These are phyloP conservation scores for Hephaestus fuliginosus DNA, from an alignment of 2,797 vertebrate genomes.

Conservation along the genomic window DNA sequence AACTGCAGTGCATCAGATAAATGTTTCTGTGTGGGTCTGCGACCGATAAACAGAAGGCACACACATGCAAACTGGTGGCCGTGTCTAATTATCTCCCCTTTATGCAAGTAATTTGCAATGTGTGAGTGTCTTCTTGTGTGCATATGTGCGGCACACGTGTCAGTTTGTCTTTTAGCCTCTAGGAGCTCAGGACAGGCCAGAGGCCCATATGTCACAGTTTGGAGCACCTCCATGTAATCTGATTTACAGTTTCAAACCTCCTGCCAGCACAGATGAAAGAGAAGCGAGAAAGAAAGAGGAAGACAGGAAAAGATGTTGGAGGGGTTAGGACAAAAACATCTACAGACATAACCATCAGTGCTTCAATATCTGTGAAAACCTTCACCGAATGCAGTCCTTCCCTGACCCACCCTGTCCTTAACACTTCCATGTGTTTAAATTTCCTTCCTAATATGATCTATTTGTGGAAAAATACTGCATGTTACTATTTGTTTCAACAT, in stretches of 20 bases:
- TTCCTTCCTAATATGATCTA: no score
- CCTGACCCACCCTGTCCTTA: background rate
- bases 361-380: background rate
- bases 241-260: constrained; percentile 63
- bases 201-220: constrained; percentile 63
- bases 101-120: background rate
- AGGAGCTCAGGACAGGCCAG: constrained; percentile 20
- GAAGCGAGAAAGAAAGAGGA: background rate
- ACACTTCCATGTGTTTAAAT: background rate
- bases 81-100: constrained; percentile 3
- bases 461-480: no score
- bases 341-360: background rate
- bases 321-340: background rate
- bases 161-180: constrained; percentile 18
- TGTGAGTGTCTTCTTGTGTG: background rate
- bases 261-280: constrained; percentile 48
- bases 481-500: background rate
- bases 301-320: background rate
- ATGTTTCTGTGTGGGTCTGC: background rate
- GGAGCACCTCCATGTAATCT: constrained; percentile 60
- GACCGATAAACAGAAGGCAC: background rate
- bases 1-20: background rate
- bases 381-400: background rate
- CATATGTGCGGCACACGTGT: constrained; percentile 37
- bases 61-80: background rate